Evolutionary conservation across 2,888 invertebrate species (phyloP), one percentile per base, ranked within the genome.

Genomic region (Andrena flavipes): DNA sequence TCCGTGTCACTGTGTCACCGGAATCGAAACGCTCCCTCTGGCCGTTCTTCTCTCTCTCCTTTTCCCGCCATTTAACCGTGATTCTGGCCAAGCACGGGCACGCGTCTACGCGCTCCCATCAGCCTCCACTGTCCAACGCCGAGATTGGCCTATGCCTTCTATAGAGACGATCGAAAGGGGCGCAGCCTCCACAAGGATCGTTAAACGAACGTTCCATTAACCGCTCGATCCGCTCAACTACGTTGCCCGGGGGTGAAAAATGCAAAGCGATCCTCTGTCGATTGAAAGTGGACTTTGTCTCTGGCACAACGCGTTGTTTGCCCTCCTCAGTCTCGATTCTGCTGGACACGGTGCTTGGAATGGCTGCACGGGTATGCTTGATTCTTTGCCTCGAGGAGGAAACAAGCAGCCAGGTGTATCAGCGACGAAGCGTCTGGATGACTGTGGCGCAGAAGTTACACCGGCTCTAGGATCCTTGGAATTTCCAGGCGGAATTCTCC

Each of bases 1-100:
- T 91, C 87, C 86, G 91, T 92, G 93, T 93, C 92, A 93, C 92
- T 92, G 91, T 93, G 93, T 92, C 93, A 92, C 88, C 89, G 86
- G 88, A 90, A 91, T 91, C 90, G 90, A 90, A 90, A 89, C 78
- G 87, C 79, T 82, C 75, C 68, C 77, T 59, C 23, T 76, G 35
- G 60, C 20, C 54, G 33, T 70, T 56, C 60, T 33, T 67, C 75
- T 65, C 48, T 73, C 60, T 72, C 42, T 23, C 49, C 33, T 51
- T 67, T 67, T 51, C 62, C 35, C 33, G 56, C 67, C 10, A 64
- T 23, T 65, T 23, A 64, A 8, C 65, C 63, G 60, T 69, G 63
- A 84, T 65, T 48, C 70, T 49, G 48, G 20, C 20, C 23, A 56
- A 56, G 68, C 64, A 64, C 71, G 56, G 65, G 59, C 64, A 76